Conservation (phyloP, 2,113 vertebrate genomes). For the Nothocercus nigrocapillus region DNA sequence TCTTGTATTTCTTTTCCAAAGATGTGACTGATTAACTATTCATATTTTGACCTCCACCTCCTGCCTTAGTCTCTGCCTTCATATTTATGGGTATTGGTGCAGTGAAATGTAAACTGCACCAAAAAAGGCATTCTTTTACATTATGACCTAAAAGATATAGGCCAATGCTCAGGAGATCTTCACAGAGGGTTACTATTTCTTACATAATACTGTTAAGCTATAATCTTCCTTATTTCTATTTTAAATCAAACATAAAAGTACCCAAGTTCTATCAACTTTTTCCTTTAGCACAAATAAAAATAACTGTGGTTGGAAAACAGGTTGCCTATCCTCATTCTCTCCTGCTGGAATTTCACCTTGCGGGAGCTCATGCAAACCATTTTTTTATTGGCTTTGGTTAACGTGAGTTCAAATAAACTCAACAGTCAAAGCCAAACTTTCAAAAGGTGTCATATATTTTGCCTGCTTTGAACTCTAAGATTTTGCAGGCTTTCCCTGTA, state of each 20-base stretch:
- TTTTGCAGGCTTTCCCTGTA: conserved; percentile 63
- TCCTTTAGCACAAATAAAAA: conserved; percentile 41
- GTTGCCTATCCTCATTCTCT: conserved; percentile 19
- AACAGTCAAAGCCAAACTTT: conserved; percentile 56
- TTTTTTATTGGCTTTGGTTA: conserved; percentile 62
- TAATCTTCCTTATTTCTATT: conserved; percentile 14
- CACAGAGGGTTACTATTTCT: background rate
- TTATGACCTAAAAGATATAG: background rate
- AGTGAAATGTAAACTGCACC: background rate
- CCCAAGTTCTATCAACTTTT: conserved; percentile 29
- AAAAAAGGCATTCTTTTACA: background rate
- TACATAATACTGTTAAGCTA: conserved; percentile 5
- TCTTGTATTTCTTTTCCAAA: background rate
- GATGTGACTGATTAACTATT: background rate
- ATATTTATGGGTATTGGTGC: background rate
- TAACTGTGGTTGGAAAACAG: conserved; percentile 50
- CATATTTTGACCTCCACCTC: background rate
- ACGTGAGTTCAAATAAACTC: conserved; percentile 64
- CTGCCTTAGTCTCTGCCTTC: background rate
- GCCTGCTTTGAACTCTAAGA: conserved; percentile 63
- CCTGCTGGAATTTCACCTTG: conserved; percentile 57
- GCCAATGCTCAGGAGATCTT: background rate
- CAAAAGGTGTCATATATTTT: conserved; percentile 68
- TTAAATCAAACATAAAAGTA: conserved; percentile 53
- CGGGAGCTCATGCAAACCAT: conserved; percentile 39